These are phyloP conservation scores for Corvus moneduloides DNA, from an alignment of 2,113 vertebrate species.

Conservation along the genomic window DNA sequence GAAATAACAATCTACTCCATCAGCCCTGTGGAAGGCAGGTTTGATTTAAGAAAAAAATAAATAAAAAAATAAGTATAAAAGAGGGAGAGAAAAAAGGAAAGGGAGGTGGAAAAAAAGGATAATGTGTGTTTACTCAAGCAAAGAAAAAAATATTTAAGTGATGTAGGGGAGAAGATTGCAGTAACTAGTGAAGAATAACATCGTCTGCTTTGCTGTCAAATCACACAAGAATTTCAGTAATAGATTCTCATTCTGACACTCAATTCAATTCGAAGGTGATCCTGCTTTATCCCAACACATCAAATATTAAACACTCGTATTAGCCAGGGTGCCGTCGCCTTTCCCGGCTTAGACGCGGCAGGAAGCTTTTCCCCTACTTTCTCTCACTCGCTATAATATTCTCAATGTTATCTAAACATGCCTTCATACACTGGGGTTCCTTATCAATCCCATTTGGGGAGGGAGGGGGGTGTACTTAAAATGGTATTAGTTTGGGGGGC, in stretches of 20 bases:
- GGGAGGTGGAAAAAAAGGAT: conserved; percentile 80
- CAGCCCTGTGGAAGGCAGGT: conserved; percentile 72
- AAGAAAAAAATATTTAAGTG: conserved; percentile 97
- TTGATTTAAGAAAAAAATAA: conserved; percentile 67
- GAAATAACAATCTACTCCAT: conserved; percentile 85
- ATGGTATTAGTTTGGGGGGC: conserved; percentile 75
- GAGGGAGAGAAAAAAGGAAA: conserved; percentile 64
- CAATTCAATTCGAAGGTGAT: conserved; percentile 99
- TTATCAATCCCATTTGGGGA: conserved; percentile 80
- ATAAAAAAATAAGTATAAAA: conserved; percentile 62
- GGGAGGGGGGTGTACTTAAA: conserved; percentile 75
- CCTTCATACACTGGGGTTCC: conserved; percentile 81
- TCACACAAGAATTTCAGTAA: conserved; percentile 96
- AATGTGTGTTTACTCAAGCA: conserved; percentile 96
- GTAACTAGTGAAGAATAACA: conserved; percentile 92
- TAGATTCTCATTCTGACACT: conserved; percentile 99
- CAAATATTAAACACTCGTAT: conserved; percentile 99
- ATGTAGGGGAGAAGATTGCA: conserved; percentile 88
- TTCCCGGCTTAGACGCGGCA: conserved; percentile 85
- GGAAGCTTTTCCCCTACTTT: conserved; percentile 71
- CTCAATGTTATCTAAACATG: conserved; percentile 94
- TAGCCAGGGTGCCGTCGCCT: conserved; percentile 96
- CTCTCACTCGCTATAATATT: conserved; percentile 84
- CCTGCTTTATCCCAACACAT: conserved; percentile 99
- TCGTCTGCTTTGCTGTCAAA: conserved; percentile 92